These are phyloP conservation scores for Phoronis australis DNA, from an alignment of 2,888 invertebrate genomes.

Conservation along the genomic window DNA sequence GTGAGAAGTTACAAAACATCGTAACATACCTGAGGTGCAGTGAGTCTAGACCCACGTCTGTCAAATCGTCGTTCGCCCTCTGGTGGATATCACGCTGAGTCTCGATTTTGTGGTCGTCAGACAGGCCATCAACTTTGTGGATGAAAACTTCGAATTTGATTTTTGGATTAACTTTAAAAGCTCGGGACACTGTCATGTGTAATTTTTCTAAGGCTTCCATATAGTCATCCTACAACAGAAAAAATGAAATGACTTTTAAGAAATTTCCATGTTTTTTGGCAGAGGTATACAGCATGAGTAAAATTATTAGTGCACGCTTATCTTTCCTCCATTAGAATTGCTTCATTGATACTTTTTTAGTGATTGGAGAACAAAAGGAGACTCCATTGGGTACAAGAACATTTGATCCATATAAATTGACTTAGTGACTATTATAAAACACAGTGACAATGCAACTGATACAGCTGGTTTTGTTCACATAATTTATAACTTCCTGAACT, in stretches of 20 bases:
- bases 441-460: no score
- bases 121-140: slow-evolving; percentile 98
- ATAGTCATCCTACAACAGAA: slow-evolving; percentile 75
- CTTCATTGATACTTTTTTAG: no score
- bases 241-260: background rate
- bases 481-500: no score
- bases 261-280: no score
- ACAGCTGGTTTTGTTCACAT: no score
- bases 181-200: slow-evolving; percentile 86
- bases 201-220: slow-evolving; percentile 90
- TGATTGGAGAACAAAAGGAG: no score
- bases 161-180: slow-evolving; percentile 88
- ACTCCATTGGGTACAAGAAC: no score
- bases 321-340: no score
- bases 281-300: background rate
- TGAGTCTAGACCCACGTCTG: slow-evolving; percentile 67
- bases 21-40: slow-evolving; percentile 49
- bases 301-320: background rate
- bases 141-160: slow-evolving; percentile 98
- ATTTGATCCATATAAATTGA: no score
- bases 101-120: slow-evolving; percentile 99
- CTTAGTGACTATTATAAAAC: no score
- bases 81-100: slow-evolving; percentile 98
- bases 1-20: no score
- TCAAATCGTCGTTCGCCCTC: slow-evolving; percentile 87